Evolutionary conservation across 2,888 invertebrate species (phyloP), one percentile per base, ranked within the genome.

Genomic region (Tinea trinotella): DNA sequence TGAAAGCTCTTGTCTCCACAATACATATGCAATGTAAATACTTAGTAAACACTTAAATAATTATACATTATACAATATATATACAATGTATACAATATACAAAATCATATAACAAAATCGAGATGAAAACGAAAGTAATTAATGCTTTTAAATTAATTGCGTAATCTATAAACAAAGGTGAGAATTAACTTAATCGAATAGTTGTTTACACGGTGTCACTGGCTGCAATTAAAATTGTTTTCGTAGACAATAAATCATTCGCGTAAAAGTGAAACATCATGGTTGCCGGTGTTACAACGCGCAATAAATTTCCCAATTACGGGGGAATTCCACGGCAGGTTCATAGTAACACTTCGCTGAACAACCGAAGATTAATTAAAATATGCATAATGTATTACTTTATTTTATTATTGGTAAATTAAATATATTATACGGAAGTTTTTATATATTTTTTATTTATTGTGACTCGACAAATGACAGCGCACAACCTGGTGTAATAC

Each of bases 171-270:
- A 46, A 46, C 46, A 46, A 46, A 50, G 50, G 15, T 12, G 78
- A 76, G 79, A 76, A 83, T 83, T 82, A 81, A 79, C 79, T 80
- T 82, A 83, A 85, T 85, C 84, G 82, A 84, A 85, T 84, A 84
- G 82, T 83, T 85, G 83, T 85, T 84, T 85, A 84, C 84, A 84
- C 68, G 68, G 76, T 84, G 84, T 85, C 84, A 84, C 80, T 79
- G 75, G 63, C 67, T 72, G 80, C 81, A 84, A 85, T 85, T 85
- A 84, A 85, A 83, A 84, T 85, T 84, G 84, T 85, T 85, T 75
- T 75, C 66, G 68, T 71, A 76, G 75, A 73, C 74, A 68, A 83
- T 85, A 84, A 85, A 85, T 85, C 83, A 85, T 83, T 83, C 76
- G 70, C 68, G 67, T 66, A 76, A 81, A 80, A 85, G 82, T 85